phyloP scores from a whole-genome alignment of 2,888 invertebrate species.

The Eupithecia subfuscata region DNA sequence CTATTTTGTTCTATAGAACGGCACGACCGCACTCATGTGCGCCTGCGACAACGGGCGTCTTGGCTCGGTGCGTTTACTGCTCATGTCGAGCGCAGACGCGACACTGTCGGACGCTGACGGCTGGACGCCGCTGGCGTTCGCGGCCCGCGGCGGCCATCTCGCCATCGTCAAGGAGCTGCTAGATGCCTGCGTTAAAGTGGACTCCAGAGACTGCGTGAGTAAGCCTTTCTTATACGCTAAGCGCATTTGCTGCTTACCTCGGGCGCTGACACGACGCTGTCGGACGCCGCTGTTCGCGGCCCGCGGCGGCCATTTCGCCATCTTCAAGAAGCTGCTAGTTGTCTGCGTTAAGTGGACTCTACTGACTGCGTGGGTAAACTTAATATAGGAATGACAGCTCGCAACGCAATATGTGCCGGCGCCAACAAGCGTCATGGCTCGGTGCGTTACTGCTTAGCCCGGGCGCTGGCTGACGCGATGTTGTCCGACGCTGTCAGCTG shows the following conservation, averaged over 20 bases:
- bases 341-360: conserved; percentile 93
- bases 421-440: no score
- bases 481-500: conserved; percentile 96
- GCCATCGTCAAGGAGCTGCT: conserved; percentile 92
- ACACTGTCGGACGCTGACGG: conserved; percentile 96
- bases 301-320: conserved; percentile 92
- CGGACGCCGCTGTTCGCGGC: conserved; percentile 97
- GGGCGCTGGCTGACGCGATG: conserved; percentile 97
- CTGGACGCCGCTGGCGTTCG: conserved; percentile 96
- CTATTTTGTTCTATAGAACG: conserved; percentile 86
- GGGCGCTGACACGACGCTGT: conserved; percentile 96
- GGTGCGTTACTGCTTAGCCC: no score
- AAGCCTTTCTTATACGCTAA: neutral
- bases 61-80: conserved; percentile 92
- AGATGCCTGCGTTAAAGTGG: conserved; percentile 93
- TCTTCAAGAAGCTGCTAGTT: conserved; percentile 92
- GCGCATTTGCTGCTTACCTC: conserved; percentile 93
- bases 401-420: no score
- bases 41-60: conserved; percentile 94
- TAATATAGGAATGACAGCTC: neutral
- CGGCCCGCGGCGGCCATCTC: conserved; percentile 94
- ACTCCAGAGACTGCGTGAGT: conserved; percentile 93
- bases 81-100: conserved; percentile 96
- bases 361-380: conserved; percentile 88
- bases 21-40: conserved; percentile 96